Evolutionary conservation across 2,888 invertebrate species (phyloP), one percentile per base, ranked within the genome.

Genomic region (Thereva unica): DNA sequence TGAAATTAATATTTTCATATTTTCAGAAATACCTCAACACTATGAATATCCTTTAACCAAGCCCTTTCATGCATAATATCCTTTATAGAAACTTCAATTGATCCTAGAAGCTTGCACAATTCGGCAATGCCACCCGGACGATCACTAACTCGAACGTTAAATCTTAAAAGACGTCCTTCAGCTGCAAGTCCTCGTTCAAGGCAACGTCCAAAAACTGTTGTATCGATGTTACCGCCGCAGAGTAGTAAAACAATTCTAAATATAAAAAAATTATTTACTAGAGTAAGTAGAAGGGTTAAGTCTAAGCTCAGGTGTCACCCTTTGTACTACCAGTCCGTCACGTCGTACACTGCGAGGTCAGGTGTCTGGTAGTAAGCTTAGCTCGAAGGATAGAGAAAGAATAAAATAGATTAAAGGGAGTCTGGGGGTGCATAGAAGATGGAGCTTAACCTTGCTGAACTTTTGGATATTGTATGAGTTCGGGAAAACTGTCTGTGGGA

Each of bases 31-130:
- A 85, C 87, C 77, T 87, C 86, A 23, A 89, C 89, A 72, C 87
- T 87, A 78, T 95, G 95, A 55, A 97, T 91, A 77, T 97, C 96
- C 68, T 88, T 89, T 9, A 97, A 87, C 96, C 96, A 97, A 2
- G 97, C 96, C 64, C 97, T 85, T 78, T 97, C 97, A 78, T 97
- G 97, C 81, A 94, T 91, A 68, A 97, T 95, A 76, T 97, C 97
- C 80, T 97, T 97, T 71, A 97, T 93, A 45, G 91, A 91, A 9
- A 94, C 94, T 0, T 94, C 94, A 40, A 91, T 83, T 1, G 86
- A 85, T 0, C 89, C 85, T 63, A 95, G 84, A 47, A 91, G 81
- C 74, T 86, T 86, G 76, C 93, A 92, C 4, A 95, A 83, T 75
- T 95, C 94, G 0, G 92, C 88, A 70, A 95, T 92, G 12, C 92